phyloP scores from a whole-genome alignment of 2,888 invertebrate genomes.

The Agonopterix subpropinquella region DNA sequence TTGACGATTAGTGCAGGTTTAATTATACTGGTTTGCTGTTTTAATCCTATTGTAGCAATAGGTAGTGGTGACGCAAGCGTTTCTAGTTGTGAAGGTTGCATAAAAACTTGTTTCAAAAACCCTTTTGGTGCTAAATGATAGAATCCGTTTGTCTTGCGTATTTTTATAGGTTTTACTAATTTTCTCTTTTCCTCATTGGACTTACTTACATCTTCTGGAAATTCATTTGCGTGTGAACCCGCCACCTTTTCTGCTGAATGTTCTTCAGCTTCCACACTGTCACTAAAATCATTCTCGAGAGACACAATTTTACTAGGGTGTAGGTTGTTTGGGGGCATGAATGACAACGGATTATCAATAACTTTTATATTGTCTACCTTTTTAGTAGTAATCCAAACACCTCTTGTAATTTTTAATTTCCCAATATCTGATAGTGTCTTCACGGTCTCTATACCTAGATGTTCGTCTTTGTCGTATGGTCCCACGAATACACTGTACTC shows the following conservation, averaged over 20 bases:
- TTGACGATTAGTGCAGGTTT: too few relatives aligned
- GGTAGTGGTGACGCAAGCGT: neutral
- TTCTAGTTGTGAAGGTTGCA: neutral
- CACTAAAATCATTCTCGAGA: neutral
- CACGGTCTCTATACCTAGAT: slow-evolving; percentile 56
- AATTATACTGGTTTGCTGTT: too few relatives aligned
- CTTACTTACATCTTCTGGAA: too few relatives aligned
- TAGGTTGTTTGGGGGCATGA: slow-evolving; percentile 29
- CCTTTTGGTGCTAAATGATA: slow-evolving; percentile 38
- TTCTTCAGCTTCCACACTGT: too few relatives aligned
- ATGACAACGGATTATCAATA: slow-evolving; percentile 54
- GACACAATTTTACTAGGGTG: slow-evolving; percentile 3
- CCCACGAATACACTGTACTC: slow-evolving; percentile 58
- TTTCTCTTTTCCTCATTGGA: slow-evolving; percentile 3
- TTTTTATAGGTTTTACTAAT: slow-evolving; percentile 55
- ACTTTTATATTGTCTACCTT: slow-evolving; percentile 54
- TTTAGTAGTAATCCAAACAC: slow-evolving; percentile 57
- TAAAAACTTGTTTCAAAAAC: slow-evolving; percentile 8
- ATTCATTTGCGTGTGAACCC: too few relatives aligned
- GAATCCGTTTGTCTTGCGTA: slow-evolving; percentile 48
- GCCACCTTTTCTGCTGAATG: too few relatives aligned
- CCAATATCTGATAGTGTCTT: slow-evolving; percentile 25
- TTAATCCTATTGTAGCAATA: neutral
- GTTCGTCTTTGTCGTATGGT: slow-evolving; percentile 55
- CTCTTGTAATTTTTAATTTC: slow-evolving; percentile 39